Conservation (phyloP, 2,113 vertebrate species). For the Microcebus murinus region DNA sequence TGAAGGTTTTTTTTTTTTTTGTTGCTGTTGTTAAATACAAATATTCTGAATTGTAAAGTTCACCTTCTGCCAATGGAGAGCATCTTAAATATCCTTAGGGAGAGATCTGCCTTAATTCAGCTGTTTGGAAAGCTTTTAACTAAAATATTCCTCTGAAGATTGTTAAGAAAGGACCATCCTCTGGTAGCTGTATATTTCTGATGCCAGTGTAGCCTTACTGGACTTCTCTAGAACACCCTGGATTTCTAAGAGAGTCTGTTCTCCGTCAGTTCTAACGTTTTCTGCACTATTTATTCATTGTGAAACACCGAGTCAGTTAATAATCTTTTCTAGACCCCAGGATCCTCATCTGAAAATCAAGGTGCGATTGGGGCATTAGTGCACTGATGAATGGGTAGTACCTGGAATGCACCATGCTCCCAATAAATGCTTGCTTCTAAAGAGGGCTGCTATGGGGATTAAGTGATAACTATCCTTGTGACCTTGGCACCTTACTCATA, state of each 20-base stretch:
- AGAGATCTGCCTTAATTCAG: not conserved
- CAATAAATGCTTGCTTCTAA: no score
- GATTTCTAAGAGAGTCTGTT: not conserved
- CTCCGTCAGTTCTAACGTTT: not conserved
- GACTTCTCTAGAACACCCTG: not conserved
- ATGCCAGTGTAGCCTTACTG: not conserved
- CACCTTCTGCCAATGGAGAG: not conserved
- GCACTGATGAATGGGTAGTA: no score
- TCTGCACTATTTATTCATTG: not conserved
- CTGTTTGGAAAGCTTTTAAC: not conserved
- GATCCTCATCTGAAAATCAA: not conserved
- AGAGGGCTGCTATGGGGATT: not conserved
- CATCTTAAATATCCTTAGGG: not conserved
- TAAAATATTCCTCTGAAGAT: not conserved
- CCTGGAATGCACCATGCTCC: not conserved
- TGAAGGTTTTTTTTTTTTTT: not conserved
- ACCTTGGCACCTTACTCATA: not conserved
- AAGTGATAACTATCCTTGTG: not conserved
- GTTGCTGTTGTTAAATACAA: not conserved
- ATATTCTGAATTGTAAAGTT: not conserved
- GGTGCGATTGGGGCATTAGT: rapidly evolving
- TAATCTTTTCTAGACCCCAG: not conserved
- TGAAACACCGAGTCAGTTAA: not conserved
- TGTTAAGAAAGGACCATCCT: not conserved
- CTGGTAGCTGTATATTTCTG: not conserved